Evolutionary conservation across 1,140 invertebrate genomes (phyloP), one percentile per base, ranked within the genome.

Genomic region (Sesamia nonagrioides): DNA sequence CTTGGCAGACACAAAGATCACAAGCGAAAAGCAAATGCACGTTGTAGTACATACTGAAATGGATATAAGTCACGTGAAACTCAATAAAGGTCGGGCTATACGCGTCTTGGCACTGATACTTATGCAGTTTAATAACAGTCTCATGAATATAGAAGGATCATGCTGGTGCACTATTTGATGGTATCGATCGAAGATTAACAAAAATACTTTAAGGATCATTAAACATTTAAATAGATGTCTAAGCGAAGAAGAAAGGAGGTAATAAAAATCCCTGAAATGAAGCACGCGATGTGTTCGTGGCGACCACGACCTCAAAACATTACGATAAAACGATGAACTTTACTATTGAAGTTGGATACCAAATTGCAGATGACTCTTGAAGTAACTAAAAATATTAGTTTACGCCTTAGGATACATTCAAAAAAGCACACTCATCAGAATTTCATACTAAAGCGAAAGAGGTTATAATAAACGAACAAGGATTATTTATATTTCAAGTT

Each of bases 41-140:
- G 42, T 54, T 27, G 52, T 71, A 66, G 45, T 71, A 66, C 35
- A 74, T 78, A 83, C 75, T 69, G 33, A 68, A 81, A 69, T 74
- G 52, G 60, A 71, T 72, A 75, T 60, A 81, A 77, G 79, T 87
- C 86, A 85, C 86, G 86, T 87, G 86, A 86, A 86, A 40, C 35
- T 54, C 80, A 45, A 83, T 78, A 79, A 72, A 82, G 81, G 79
- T 85, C 73, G 69, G 15, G 48, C 73, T 17, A 18, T 54, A 48
- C 66, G 78, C 74, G 76, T 37, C 61, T 84, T 83, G 81, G 83
- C 83, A 86, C 74, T 63, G 73, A 13, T 17, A 40, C 40, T 52
- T 56, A 69, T 78, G 68, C 74, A 77, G 54, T 76, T 80, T 82
- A 61, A 78, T 77, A 68, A 80, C 48, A 72, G 40, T 60, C 60